These are phyloP conservation scores for Trachythela sp. DNA, from an alignment of 64 coral and sea anemone species.

Conservation along the genomic window DNA sequence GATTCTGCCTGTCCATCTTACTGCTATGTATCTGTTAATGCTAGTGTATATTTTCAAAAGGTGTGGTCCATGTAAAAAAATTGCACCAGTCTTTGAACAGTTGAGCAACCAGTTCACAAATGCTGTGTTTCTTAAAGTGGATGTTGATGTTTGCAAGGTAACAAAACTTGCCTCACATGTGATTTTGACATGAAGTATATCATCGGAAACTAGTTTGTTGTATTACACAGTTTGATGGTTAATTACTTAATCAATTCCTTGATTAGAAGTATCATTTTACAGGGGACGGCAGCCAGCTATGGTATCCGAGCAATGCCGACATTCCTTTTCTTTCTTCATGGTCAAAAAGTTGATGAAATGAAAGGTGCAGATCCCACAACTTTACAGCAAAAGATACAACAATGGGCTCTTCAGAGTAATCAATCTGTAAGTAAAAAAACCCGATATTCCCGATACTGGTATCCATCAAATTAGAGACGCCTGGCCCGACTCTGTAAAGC, in stretches of 20 bases:
- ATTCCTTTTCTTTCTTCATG: neutral
- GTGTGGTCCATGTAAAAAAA: neutral
- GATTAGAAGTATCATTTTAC: neutral
- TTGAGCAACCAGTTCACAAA: neutral
- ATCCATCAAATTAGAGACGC: too few relatives aligned
- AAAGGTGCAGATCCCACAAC: neutral
- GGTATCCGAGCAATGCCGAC: constrained; percentile 12
- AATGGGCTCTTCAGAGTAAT: neutral
- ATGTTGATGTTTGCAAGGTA: neutral
- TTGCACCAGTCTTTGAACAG: neutral
- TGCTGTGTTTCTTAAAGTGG: neutral
- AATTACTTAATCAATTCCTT: neutral
- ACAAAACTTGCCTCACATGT: neutral
- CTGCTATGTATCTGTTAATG: neutral
- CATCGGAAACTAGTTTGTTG: neutral
- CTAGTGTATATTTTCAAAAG: neutral
- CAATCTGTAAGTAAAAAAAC: neutral
- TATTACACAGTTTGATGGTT: too few relatives aligned
- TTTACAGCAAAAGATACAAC: neutral
- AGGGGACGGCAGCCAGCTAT: neutral
- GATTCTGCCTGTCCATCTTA: neutral
- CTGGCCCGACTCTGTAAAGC: too few relatives aligned
- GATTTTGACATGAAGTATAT: neutral
- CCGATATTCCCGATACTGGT: too few relatives aligned
- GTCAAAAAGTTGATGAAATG: neutral